A percentile compares a stretch with the other conserved stretches of the same genome.
These are phyloP conservation scores for Eupithecia pulchellata DNA, from an alignment of 2,888 invertebrate genomes.

Conservation along the genomic window DNA sequence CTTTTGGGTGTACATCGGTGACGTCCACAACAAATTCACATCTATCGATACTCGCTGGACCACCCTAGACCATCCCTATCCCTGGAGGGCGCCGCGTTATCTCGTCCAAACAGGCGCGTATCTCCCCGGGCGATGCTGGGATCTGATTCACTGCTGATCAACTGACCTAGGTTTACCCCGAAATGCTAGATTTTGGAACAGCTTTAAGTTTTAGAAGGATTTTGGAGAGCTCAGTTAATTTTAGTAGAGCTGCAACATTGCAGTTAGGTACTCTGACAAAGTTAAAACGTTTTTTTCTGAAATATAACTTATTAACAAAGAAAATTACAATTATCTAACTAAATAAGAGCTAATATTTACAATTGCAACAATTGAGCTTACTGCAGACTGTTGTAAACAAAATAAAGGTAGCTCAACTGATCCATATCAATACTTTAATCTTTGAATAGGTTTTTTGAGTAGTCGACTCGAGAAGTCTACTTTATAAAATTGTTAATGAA, in stretches of 20 bases:
- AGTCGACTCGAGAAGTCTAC: not conserved
- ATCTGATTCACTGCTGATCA: constrained; percentile 42
- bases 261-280: too few relatives aligned
- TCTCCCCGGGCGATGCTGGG: constrained; percentile 19
- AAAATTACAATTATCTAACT: too few relatives aligned
- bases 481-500: too few relatives aligned
- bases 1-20: not conserved
- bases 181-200: not conserved
- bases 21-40: not conserved
- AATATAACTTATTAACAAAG: too few relatives aligned
- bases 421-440: too few relatives aligned
- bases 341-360: too few relatives aligned
- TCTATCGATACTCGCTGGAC: not conserved
- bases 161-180: constrained; percentile 26
- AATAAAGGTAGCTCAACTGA: not conserved
- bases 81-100: constrained; percentile 54
- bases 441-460: not conserved
- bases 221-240: not conserved
- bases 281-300: too few relatives aligned
- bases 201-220: not conserved
- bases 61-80: constrained; percentile 23
- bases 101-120: constrained; percentile 62
- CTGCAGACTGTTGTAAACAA: too few relatives aligned
- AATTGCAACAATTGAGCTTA: too few relatives aligned
- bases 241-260: not conserved